Conservation (phyloP, 2,888 invertebrate genomes). For the Emmelina monodactyla region DNA sequence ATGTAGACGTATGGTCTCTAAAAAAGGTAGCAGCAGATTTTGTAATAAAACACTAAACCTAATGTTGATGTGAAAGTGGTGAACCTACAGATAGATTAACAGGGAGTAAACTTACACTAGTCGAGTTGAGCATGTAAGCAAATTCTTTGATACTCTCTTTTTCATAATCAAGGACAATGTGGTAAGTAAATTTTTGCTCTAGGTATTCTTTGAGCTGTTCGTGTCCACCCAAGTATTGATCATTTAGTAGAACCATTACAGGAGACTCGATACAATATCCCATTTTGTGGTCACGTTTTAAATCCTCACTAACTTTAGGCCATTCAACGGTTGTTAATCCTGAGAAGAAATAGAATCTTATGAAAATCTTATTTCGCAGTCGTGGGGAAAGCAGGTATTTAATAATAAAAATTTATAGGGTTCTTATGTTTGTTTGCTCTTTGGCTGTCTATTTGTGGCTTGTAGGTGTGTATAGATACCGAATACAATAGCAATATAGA, state of each 20-base stretch:
- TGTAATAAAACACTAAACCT: no score
- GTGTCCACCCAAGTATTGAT: conserved; percentile 59
- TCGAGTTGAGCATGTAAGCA: conserved; percentile 38
- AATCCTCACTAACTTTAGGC: conserved; percentile 34
- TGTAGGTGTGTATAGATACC: no score
- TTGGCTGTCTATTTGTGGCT: no score
- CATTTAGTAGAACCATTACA: conserved; percentile 57
- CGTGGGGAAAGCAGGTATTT: no score
- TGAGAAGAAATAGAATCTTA: conserved; percentile 15
- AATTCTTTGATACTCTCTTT: conserved; percentile 45
- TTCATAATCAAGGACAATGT: conserved; percentile 48
- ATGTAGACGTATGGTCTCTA: conserved; percentile 67
- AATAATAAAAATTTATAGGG: no score
- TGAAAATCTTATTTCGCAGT: no score
- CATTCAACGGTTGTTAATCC: conserved; percentile 47
- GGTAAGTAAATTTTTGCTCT: conserved; percentile 45
- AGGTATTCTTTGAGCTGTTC: conserved; percentile 49
- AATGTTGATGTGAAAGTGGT: no score
- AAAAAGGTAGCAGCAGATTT: no score
- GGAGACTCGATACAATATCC: conserved; percentile 47
- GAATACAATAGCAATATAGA: no score
- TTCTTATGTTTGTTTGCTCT: no score
- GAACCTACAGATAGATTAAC: no score
- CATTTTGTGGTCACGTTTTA: conserved; percentile 46
- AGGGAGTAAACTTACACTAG: conserved; percentile 38